Evolutionary conservation across 2,888 invertebrate species (phyloP).

Genomic region (Phortica magna): DNA sequence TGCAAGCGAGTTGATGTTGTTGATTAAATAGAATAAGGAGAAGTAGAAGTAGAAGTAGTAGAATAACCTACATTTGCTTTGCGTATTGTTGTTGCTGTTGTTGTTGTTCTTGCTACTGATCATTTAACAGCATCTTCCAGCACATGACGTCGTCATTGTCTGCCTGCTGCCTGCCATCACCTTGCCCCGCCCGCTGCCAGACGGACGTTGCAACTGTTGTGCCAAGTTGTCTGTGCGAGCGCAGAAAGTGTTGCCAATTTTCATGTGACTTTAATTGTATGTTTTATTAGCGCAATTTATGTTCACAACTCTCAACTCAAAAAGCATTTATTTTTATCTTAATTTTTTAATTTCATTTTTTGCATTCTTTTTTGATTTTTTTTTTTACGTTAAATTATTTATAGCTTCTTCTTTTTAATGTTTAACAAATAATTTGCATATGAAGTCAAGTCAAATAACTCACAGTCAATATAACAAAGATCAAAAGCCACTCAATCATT

Average conservation of each 20-base stretch:
- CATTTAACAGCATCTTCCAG: too few relatives aligned
- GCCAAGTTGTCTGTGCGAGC: neutral
- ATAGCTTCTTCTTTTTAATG: too few relatives aligned
- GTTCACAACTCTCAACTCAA: conserved; percentile 40
- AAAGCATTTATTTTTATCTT: neutral
- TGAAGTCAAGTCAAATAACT: too few relatives aligned
- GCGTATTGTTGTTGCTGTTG: neutral
- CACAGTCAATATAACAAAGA: neutral
- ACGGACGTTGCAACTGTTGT: too few relatives aligned
- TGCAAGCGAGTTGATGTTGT: neutral
- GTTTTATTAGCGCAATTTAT: conserved; percentile 70
- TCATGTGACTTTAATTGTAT: conserved; percentile 66
- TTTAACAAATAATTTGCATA: too few relatives aligned
- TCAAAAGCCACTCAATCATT: too few relatives aligned
- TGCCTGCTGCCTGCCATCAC: too few relatives aligned
- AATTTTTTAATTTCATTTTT: neutral
- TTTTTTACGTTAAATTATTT: conserved; percentile 27
- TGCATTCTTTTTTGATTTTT: neutral
- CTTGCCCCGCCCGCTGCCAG: too few relatives aligned
- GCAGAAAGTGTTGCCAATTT: conserved; percentile 69
- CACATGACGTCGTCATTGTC: too few relatives aligned
- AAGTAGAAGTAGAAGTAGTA: neutral
- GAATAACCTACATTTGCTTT: neutral
- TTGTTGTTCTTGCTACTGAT: neutral
- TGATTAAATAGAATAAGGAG: neutral